These are phyloP conservation scores for Rhadinocentrus ornatus DNA, from an alignment of 2,797 vertebrate species.

Conservation along the genomic window DNA sequence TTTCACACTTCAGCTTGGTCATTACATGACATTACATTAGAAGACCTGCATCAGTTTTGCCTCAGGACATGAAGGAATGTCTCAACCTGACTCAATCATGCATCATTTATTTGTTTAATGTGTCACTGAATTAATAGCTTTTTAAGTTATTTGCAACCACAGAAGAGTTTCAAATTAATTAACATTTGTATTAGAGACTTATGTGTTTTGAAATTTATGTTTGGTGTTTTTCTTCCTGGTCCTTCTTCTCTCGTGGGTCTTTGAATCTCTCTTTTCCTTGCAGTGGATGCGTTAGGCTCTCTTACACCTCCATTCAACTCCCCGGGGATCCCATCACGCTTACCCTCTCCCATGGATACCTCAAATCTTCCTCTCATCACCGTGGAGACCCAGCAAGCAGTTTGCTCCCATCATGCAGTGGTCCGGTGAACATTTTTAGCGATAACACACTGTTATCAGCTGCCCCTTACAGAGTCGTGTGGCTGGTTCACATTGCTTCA, in stretches of 20 bases:
- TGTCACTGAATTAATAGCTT: neutral
- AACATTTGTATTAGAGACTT: neutral
- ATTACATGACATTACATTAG: neutral
- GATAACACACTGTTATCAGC: slow-evolving; percentile 39
- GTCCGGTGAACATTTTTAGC: slow-evolving; percentile 44
- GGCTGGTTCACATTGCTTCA: slow-evolving; percentile 36
- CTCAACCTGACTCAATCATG: neutral
- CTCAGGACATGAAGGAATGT: neutral
- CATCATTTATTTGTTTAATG: neutral
- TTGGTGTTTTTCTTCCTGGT: neutral
- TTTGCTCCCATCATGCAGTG: slow-evolving; percentile 50
- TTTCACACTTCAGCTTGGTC: no score
- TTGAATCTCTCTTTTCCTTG: slow-evolving; percentile 14
- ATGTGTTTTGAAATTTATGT: neutral
- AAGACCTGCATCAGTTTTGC: neutral
- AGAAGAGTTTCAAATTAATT: neutral
- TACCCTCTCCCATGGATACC: slow-evolving; percentile 69
- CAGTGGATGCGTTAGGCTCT: slow-evolving; percentile 47
- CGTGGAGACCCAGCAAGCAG: slow-evolving; percentile 64
- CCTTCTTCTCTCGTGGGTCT: slow-evolving; percentile 17
- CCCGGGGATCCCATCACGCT: slow-evolving; percentile 60
- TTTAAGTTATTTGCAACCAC: neutral
- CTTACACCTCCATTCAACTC: slow-evolving; percentile 58
- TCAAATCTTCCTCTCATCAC: slow-evolving; percentile 63
- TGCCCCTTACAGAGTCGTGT: slow-evolving; percentile 49